Conservation (phyloP, 2,888 invertebrate species). For the Plutella xylostella region DNA sequence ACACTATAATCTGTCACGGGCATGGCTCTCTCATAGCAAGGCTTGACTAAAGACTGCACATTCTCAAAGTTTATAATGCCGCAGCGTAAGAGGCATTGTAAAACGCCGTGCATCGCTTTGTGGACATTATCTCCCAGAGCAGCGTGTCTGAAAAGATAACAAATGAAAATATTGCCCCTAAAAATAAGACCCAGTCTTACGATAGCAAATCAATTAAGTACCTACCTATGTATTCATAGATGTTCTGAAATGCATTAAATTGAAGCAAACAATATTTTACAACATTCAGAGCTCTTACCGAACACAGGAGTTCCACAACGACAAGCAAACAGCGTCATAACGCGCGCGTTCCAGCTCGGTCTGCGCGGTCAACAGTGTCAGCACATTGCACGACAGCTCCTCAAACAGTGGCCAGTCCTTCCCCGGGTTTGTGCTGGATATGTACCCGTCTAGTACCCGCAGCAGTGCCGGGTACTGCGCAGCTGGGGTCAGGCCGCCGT, state of each 20-base stretch:
- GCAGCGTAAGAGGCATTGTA: conserved; percentile 35
- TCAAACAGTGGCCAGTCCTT: conserved; percentile 35
- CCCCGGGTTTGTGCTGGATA: conserved; percentile 27
- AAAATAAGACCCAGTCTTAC: no score
- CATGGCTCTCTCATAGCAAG: conserved; percentile 53
- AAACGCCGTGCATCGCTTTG: conserved; percentile 38
- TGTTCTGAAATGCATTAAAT: no score
- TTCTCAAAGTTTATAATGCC: conserved; percentile 35
- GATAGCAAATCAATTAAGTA: no score
- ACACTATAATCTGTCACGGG: conserved; percentile 40
- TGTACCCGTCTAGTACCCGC: conserved; percentile 30
- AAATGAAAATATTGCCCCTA: no score
- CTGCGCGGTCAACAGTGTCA: conserved; percentile 21
- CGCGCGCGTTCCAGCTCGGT: neutral
- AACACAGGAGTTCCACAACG: conserved; percentile 52
- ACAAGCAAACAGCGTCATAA: conserved; percentile 4
- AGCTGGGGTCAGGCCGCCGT: conserved; percentile 25
- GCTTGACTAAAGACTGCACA: conserved; percentile 39
- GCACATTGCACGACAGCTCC: conserved; percentile 27
- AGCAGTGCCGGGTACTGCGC: conserved; percentile 33
- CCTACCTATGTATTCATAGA: no score
- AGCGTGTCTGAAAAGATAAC: conserved; percentile 51
- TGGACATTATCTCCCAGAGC: conserved; percentile 31
- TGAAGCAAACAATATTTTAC: no score
- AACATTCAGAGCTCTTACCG: conserved; percentile 38